Conservation (phyloP, 2,797 vertebrate genomes). For the Spondyliosoma cantharus region DNA sequence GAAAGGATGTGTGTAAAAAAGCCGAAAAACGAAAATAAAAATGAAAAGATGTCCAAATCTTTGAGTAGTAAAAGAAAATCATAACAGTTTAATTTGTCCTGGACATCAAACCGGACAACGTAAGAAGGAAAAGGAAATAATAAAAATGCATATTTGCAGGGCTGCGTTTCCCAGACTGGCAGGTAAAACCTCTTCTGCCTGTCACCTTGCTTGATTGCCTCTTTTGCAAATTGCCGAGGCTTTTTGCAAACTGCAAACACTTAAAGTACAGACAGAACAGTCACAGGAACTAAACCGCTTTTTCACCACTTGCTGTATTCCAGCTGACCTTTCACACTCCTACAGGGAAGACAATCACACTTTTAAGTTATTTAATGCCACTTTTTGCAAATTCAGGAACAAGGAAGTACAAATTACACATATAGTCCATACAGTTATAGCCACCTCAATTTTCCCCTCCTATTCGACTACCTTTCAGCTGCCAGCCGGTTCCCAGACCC, state of each 20-base stretch:
- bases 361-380: constrained; percentile 16
- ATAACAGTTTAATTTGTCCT: neutral
- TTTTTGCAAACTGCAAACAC: constrained; percentile 18
- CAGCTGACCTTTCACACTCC: constrained; percentile 16
- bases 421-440: neutral
- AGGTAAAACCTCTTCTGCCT: neutral
- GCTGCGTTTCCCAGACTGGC: neutral
- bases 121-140: neutral
- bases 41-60: neutral
- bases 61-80: neutral
- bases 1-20: neutral
- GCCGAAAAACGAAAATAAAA: neutral
- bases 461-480: too few relatives aligned
- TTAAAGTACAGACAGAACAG: constrained; percentile 9
- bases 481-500: too few relatives aligned
- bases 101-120: neutral
- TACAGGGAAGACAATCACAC: neutral
- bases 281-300: constrained; percentile 6
- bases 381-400: constrained; percentile 8
- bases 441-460: too few relatives aligned
- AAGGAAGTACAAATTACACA: neutral
- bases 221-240: neutral
- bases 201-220: neutral
- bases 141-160: too few relatives aligned
- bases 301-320: constrained; percentile 23